Evolutionary conservation across 1,140 invertebrate genomes (phyloP).

Genomic region (Pseudomyrmex dendroicus): DNA sequence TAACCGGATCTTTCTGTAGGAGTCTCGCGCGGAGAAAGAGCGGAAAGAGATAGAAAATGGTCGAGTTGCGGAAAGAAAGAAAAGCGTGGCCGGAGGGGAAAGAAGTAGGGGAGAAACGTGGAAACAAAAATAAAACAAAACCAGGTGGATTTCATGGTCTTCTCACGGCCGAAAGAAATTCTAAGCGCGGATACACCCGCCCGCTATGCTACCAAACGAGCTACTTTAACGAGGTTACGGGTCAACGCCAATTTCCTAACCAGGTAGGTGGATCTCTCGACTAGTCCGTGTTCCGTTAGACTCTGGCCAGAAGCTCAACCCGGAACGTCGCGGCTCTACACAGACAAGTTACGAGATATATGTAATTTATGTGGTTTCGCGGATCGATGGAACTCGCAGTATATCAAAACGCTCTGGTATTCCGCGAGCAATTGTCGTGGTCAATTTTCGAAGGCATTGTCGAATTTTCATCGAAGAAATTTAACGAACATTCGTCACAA

Average conservation of each 20-base stretch:
- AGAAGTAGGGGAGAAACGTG: slow-evolving; percentile 5
- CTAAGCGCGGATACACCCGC: slow-evolving; percentile 56
- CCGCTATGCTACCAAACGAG: slow-evolving; percentile 29
- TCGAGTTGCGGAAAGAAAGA: not conserved
- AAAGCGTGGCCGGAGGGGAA: slow-evolving; percentile 13
- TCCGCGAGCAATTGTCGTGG: not conserved
- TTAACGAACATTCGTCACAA: not conserved
- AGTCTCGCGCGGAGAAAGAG: slow-evolving; percentile 12
- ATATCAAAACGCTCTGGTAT: slow-evolving; percentile 5
- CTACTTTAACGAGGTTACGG: slow-evolving; percentile 68
- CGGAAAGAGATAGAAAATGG: not conserved
- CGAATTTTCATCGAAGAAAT: not conserved
- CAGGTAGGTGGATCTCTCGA: slow-evolving; percentile 44
- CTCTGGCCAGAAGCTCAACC: not conserved
- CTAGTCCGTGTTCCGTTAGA: slow-evolving; percentile 35
- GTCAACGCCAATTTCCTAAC: slow-evolving; percentile 69
- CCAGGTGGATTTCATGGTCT: slow-evolving; percentile 66
- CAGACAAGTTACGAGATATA: slow-evolving; percentile 24
- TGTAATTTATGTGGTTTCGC: slow-evolving; percentile 63
- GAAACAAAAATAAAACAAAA: slow-evolving; percentile 69
- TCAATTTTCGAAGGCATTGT: slow-evolving; percentile 14
- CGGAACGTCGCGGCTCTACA: slow-evolving; percentile 24
- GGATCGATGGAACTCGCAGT: slow-evolving; percentile 52
- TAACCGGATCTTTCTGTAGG: slow-evolving; percentile 75
- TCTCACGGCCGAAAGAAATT: slow-evolving; percentile 67